Conservation (phyloP, 2,113 vertebrate species). For the Gadus chalcogrammus region DNA sequence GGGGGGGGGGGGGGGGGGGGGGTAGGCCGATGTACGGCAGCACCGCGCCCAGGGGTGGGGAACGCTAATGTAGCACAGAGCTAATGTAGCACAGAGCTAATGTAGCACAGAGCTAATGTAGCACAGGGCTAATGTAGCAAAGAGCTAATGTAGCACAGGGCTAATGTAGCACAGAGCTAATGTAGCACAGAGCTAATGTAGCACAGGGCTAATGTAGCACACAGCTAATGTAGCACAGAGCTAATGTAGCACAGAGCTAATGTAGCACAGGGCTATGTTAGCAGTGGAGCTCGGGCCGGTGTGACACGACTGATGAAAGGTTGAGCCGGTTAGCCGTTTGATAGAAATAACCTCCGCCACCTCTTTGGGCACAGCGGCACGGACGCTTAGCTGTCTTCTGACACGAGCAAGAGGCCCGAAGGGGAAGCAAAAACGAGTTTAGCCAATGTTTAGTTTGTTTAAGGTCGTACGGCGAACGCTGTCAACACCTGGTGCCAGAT, state of each 20-base stretch:
- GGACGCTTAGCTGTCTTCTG: slow-evolving; percentile 54
- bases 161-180: no score
- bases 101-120: no score
- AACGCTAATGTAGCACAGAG: slow-evolving; percentile 4
- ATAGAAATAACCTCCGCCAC: slow-evolving; percentile 67
- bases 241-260: no score
- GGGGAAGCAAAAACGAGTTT: slow-evolving; percentile 43
- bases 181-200: no score
- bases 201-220: no score
- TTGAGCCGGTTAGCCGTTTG: slow-evolving; percentile 57
- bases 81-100: no score
- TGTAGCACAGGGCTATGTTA: slow-evolving; percentile 23
- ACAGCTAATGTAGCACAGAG: no score
- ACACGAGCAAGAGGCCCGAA: slow-evolving; percentile 54
- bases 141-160: no score
- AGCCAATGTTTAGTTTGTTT: slow-evolving; percentile 33
- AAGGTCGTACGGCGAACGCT: slow-evolving; percentile 58
- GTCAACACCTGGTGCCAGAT: slow-evolving; percentile 58
- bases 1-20: no score
- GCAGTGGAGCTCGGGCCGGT: slow-evolving; percentile 43
- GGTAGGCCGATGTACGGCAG: slow-evolving; percentile 30
- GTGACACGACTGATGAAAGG: slow-evolving; percentile 61
- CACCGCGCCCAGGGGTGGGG: slow-evolving; percentile 16
- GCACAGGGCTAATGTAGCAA: no score
- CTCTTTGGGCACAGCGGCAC: slow-evolving; percentile 48